Base-by-base conservation (phyloP, 2,113 vertebrate species). In the Machaerirhynchus nigripectus region DNA sequence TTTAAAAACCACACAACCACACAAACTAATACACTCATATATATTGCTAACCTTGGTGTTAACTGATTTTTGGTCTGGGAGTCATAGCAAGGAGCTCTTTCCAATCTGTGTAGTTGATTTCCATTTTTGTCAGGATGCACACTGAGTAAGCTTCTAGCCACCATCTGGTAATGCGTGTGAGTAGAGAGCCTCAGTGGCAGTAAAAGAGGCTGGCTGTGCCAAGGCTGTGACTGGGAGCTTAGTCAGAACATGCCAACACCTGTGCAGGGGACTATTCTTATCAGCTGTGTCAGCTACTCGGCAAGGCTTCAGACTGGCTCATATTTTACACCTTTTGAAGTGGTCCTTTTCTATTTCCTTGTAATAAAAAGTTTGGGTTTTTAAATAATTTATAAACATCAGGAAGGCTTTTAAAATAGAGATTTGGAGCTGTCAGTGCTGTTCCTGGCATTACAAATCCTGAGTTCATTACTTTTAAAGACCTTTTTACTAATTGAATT, bases 1-100 rank as follows among this genome's bases (percentile, higher is more conserved):
- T 63, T 37, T 31, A 44, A 70, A 73, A 84, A 8, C n/a, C n/a
- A n/a, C 21, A 24, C 30, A 70, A 20, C 16, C 40, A 39, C 28
- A 9, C 7, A 12, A 55, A 9, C 11, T 39, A n/a, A 74, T 21
- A 7, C 6, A 12, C 31, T 70, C 1, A 0, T 2, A 2, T 57
- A 2, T 44, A 5, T 61, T 47, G 14, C 55, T 42, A 56, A 61
- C 27, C 49, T 82, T 60, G 16, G 22, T 71, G 37, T 63, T 20
- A 59, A 24, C 35, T 55, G 37, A 11, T 46, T 80, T 81, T 83
- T 61, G 26, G 8, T 82, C 44, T 82, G 57, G 56, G 57, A 90
- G 47, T 49, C 39, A 16, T 44, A 77, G n/a, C 40, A 69, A 68
- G 30, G 46, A 79, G 28, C 22, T 60, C 19, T 85, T 91, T 20